Evolutionary conservation across 2,113 vertebrate species (phyloP).

Genomic region (Ciconia boyciana): DNA sequence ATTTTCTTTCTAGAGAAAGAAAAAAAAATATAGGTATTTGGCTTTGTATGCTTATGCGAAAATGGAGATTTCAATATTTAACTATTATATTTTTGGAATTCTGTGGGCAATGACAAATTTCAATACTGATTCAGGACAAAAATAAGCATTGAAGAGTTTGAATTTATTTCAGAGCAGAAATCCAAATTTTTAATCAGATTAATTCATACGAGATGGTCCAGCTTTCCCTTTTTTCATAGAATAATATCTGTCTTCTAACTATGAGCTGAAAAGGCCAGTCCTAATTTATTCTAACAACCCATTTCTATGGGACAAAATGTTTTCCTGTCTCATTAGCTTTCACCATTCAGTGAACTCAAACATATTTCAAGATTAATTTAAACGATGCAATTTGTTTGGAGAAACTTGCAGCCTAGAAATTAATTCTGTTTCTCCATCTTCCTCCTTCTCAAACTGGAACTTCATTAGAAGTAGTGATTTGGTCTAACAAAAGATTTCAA

Average conservation of each 20-base stretch:
- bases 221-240: background rate
- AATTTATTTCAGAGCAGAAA: background rate
- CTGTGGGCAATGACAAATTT: background rate
- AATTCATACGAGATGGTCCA: background rate
- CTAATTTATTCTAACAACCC: background rate
- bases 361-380: slow-evolving; percentile 1
- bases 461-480: background rate
- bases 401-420: background rate
- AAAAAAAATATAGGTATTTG: background rate
- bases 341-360: background rate
- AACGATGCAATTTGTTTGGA: background rate
- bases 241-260: background rate
- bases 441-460: background rate
- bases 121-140: background rate
- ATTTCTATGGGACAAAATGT: background rate
- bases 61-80: background rate
- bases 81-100: background rate
- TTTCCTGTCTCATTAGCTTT: background rate
- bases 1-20: background rate
- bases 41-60: background rate
- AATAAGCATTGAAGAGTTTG: background rate
- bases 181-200: background rate
- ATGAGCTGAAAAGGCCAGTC: background rate
- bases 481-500: rapidly evolving
- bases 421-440: background rate